A percentile compares a stretch with the other conserved stretches of the same genome.
Evolutionary conservation across 2,113 vertebrate genomes (phyloP).

Genomic region (Clarias gariepinus): DNA sequence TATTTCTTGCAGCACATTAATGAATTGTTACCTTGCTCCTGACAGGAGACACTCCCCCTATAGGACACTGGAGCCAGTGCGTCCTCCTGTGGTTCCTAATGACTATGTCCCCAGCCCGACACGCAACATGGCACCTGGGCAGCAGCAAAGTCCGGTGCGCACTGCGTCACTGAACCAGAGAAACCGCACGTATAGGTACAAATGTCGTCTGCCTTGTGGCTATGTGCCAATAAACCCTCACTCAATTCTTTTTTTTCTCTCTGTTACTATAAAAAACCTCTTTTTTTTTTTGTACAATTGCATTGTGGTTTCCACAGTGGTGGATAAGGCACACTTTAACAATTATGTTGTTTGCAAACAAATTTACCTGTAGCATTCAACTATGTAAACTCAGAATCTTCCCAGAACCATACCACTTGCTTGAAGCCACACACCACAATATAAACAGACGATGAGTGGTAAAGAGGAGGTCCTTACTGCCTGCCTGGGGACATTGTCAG

Average conservation of each 20-base stretch:
- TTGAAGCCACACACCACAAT: not conserved
- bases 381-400: not conserved
- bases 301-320: slow-evolving; percentile 3
- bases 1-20: not conserved
- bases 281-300: not conserved
- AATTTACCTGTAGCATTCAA: not conserved
- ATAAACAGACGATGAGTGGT: slow-evolving; percentile 11
- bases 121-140: slow-evolving; percentile 80
- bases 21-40: slow-evolving; percentile 27
- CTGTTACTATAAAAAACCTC: not conserved
- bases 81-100: slow-evolving; percentile 94
- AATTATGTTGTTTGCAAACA: slow-evolving; percentile 18
- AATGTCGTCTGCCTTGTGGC: slow-evolving; percentile 12
- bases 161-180: slow-evolving; percentile 93
- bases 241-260: not conserved
- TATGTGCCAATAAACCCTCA: slow-evolving; percentile 23
- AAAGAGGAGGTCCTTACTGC: not conserved
- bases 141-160: slow-evolving; percentile 86
- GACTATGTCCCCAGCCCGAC: slow-evolving; percentile 94
- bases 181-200: slow-evolving; percentile 95
- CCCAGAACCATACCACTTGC: not conserved
- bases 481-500: not conserved
- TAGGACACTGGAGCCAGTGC: slow-evolving; percentile 94
- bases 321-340: not conserved
- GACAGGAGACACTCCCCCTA: slow-evolving; percentile 95